phyloP scores from a whole-genome alignment of 2,797 vertebrate genomes.

The Babyrousa celebensis region DNA sequence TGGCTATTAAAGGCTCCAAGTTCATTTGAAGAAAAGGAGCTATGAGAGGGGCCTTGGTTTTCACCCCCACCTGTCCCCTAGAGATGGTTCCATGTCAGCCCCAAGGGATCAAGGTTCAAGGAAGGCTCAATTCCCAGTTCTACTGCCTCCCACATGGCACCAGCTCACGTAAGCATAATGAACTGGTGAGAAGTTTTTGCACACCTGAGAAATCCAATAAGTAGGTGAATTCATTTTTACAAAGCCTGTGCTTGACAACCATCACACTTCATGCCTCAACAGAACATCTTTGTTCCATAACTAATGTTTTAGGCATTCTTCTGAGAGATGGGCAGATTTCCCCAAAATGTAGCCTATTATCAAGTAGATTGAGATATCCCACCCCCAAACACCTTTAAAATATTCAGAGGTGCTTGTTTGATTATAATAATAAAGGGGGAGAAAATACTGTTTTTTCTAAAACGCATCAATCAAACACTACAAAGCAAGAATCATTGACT shows the following conservation, averaged over 20 bases:
- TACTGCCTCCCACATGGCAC: neutral
- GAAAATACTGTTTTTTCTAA: neutral
- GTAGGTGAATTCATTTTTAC: neutral
- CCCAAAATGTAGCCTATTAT: neutral
- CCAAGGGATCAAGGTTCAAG: slow-evolving; percentile 13
- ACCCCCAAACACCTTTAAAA: neutral
- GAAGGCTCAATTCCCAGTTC: slow-evolving; percentile 43
- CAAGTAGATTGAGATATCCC: neutral
- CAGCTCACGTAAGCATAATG: slow-evolving; percentile 2
- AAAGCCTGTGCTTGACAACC: neutral
- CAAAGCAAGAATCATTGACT: slow-evolving; percentile 47
- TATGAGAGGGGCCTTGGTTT: neutral
- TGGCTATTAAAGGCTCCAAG: slow-evolving; percentile 25
- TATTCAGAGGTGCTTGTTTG: neutral
- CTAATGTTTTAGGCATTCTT: slow-evolving; percentile 34
- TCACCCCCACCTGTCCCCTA: slow-evolving; percentile 13
- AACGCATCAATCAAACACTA: slow-evolving; percentile 38
- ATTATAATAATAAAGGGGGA: slow-evolving; percentile 7
- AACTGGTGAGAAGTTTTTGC: neutral
- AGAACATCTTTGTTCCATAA: neutral
- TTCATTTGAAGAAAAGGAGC: slow-evolving; percentile 41
- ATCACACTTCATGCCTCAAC: neutral
- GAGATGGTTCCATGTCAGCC: slow-evolving; percentile 46
- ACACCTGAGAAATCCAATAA: slow-evolving; percentile 8
- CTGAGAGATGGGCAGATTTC: neutral